Evolutionary conservation across 2,113 vertebrate species (phyloP).

Genomic region (Elgaria multicarinata): DNA sequence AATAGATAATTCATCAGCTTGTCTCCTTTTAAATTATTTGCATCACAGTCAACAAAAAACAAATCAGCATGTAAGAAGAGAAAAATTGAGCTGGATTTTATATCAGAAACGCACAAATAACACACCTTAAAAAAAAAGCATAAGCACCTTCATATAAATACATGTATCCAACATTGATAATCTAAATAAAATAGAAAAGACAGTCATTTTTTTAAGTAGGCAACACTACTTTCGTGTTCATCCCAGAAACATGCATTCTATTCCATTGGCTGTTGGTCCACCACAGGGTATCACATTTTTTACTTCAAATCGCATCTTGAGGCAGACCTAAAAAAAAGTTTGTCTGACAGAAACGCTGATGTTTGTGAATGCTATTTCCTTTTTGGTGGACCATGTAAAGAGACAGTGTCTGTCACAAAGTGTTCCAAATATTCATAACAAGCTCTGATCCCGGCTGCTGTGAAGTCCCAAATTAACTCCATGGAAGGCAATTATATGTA

Average conservation of each 20-base stretch:
- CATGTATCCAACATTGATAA: neutral
- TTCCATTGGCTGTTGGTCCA: neutral
- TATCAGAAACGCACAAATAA: neutral
- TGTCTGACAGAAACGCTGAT: constrained; percentile 5
- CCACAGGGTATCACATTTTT: neutral
- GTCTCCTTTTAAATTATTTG: neutral
- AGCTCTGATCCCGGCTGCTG: constrained; percentile 16
- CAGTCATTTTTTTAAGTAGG: neutral
- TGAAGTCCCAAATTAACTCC: constrained; percentile 52
- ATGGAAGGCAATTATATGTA: constrained; percentile 46
- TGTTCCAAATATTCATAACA: constrained; percentile 6
- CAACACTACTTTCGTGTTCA: neutral
- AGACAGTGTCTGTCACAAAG: constrained; percentile 14
- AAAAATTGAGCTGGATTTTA: neutral
- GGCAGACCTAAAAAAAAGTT: constrained; percentile 1
- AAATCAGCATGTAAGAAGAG: neutral
- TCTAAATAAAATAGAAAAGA: neutral
- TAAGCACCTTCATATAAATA: neutral
- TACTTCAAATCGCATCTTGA: neutral
- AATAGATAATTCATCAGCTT: neutral
- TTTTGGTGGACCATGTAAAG: neutral
- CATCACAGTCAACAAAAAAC: neutral
- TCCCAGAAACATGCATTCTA: neutral
- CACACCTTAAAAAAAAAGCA: too few relatives aligned
- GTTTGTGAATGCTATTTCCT: neutral